These are phyloP conservation scores for Istiophorus platypterus DNA, from an alignment of 2,113 vertebrate genomes.

Conservation along the genomic window DNA sequence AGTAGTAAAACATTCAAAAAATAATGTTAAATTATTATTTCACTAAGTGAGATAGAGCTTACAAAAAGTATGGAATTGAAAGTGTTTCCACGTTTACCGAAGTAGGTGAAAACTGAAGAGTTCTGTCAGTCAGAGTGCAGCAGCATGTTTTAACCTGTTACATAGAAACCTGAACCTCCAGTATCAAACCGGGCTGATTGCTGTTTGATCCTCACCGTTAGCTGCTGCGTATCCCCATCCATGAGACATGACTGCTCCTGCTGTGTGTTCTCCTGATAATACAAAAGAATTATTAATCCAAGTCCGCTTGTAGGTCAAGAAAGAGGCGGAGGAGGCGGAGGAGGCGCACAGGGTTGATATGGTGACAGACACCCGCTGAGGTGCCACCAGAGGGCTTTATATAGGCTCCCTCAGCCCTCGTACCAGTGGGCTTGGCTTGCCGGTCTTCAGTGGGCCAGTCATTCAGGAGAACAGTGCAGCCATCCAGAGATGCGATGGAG, in stretches of 20 bases:
- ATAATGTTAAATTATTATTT: neutral
- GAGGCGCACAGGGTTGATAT: neutral
- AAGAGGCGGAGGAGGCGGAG: neutral
- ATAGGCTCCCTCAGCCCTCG: neutral
- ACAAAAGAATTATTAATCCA: neutral
- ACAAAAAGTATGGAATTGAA: too few species aligned
- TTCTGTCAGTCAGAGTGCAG: neutral
- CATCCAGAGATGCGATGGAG: conserved; percentile 6
- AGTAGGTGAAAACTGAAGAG: neutral
- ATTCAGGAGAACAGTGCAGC: neutral
- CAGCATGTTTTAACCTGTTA: conserved; percentile 11
- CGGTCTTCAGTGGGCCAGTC: conserved; percentile 5
- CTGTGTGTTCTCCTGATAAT: neutral
- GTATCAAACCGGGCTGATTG: neutral
- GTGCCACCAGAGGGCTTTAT: conserved; percentile 26
- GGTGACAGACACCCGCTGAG: neutral
- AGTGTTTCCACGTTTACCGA: too few species aligned
- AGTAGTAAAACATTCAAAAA: neutral
- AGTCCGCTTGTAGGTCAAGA: neutral
- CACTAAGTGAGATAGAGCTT: too few species aligned
- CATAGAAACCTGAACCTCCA: neutral
- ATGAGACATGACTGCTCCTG: conserved; percentile 80
- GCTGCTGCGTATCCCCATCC: conserved; percentile 91
- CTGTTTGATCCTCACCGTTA: conserved; percentile 86
- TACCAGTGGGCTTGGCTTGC: conserved; percentile 50